Percentiles rank a stretch among this genome's conserved stretches.
Conservation (phyloP, 2,797 vertebrate species). For the Sebastes goodei region DNA sequence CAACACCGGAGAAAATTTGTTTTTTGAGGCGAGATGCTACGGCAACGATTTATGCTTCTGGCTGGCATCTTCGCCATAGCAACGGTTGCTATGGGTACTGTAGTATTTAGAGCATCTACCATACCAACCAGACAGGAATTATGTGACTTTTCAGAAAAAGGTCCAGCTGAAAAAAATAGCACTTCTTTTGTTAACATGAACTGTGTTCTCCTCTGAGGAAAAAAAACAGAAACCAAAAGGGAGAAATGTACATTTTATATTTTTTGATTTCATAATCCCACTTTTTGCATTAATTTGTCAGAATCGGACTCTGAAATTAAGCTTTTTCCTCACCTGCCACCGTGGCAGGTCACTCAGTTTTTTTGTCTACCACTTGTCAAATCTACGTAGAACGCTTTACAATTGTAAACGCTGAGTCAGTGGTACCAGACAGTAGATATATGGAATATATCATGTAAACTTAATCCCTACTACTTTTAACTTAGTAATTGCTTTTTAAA, state of each 20-base stretch:
- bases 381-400: no score
- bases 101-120: background rate
- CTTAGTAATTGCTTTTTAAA: no score
- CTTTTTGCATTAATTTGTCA: background rate
- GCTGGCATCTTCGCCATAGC: background rate
- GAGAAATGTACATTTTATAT: background rate
- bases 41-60: background rate
- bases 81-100: background rate
- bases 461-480: no score
- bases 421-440: no score
- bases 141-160: background rate
- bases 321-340: no score
- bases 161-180: background rate
- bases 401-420: no score
- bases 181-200: background rate
- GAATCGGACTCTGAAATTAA: no score
- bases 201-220: background rate
- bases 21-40: background rate
- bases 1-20: background rate
- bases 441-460: no score
- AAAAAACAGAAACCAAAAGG: background rate
- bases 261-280: background rate
- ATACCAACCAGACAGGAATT: background rate
- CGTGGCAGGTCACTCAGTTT: no score
- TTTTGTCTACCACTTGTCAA: no score